Evolutionary conservation across 2,888 invertebrate species (phyloP).

Genomic region (Andrena hattorfiana): DNA sequence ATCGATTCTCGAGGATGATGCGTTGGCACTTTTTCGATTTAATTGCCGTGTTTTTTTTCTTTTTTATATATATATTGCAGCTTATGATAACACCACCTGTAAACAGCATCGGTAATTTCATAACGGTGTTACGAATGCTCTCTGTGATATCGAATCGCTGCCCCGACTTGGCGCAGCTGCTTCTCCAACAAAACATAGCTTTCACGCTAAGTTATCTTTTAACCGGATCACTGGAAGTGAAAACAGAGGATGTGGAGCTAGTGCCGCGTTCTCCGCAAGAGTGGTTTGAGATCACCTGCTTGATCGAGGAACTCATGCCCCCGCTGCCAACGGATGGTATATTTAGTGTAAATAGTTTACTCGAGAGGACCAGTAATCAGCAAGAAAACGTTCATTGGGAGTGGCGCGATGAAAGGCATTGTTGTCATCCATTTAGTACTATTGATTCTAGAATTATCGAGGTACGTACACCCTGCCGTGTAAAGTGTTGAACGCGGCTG

Average conservation of each 20-base stretch:
- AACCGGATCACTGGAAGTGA: constrained; percentile 92
- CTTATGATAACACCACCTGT: constrained; percentile 98
- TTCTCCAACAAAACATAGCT: constrained; percentile 97
- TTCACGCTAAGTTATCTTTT: constrained; percentile 97
- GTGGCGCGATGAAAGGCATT: constrained; percentile 97
- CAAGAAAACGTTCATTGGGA: constrained; percentile 97
- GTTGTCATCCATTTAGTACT: constrained; percentile 96
- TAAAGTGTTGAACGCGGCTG: neutral
- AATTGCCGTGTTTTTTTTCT: neutral
- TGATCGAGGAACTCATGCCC: constrained; percentile 99
- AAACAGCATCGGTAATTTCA: constrained; percentile 97
- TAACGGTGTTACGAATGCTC: constrained; percentile 97
- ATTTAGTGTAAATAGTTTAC: constrained; percentile 95
- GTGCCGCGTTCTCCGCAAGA: constrained; percentile 97
- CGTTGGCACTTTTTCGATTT: neutral
- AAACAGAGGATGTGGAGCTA: constrained; percentile 91
- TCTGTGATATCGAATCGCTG: constrained; percentile 98
- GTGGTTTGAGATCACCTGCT: constrained; percentile 97
- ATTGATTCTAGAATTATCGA: constrained; percentile 98
- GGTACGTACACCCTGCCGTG: constrained; percentile 84
- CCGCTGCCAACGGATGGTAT: constrained; percentile 97
- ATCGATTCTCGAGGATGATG: neutral
- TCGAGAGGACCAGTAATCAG: constrained; percentile 90
- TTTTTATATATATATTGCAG: constrained; percentile 84
- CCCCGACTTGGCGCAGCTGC: constrained; percentile 95